These are phyloP conservation scores for Drosophila dives DNA, from an alignment of 2,888 invertebrate genomes.

Conservation along the genomic window DNA sequence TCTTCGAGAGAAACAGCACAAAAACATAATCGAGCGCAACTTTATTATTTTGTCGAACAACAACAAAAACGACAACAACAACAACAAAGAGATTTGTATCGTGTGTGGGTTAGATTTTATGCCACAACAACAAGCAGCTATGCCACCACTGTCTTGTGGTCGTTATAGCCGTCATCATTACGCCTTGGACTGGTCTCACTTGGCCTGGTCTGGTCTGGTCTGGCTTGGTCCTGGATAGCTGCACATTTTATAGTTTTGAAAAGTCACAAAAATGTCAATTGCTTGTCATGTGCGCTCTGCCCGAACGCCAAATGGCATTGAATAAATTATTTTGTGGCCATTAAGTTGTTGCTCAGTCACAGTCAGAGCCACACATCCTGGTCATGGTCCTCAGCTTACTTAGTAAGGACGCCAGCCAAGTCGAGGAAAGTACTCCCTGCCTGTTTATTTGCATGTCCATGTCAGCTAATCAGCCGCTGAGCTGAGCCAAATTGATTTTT, in stretches of 20 bases:
- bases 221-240: slow-evolving; percentile 37
- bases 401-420: slow-evolving; percentile 33
- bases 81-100: slow-evolving; percentile 14
- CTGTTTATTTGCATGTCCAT: slow-evolving; percentile 46
- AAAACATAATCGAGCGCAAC: slow-evolving; percentile 77
- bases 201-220: slow-evolving; percentile 11
- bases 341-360: slow-evolving; percentile 74
- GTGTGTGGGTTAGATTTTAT: slow-evolving; percentile 53
- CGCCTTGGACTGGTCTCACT: slow-evolving; percentile 56
- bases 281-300: slow-evolving; percentile 69
- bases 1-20: slow-evolving; percentile 32
- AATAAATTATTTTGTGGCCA: slow-evolving; percentile 78
- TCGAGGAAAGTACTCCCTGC: slow-evolving; percentile 4
- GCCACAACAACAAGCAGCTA: slow-evolving; percentile 7
- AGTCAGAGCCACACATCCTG: slow-evolving; percentile 23
- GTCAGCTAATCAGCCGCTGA: slow-evolving; percentile 49
- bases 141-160: slow-evolving; percentile 29
- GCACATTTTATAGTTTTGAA: slow-evolving; percentile 81
- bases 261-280: slow-evolving; percentile 82
- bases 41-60: slow-evolving; percentile 75
- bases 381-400: slow-evolving; percentile 39
- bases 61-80: slow-evolving; percentile 21
- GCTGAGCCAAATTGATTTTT: slow-evolving; percentile 56
- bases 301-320: slow-evolving; percentile 72
- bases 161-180: slow-evolving; percentile 77